Base-by-base conservation (phyloP, 2,888 invertebrate genomes). In the Cecidostiba fungosa region DNA sequence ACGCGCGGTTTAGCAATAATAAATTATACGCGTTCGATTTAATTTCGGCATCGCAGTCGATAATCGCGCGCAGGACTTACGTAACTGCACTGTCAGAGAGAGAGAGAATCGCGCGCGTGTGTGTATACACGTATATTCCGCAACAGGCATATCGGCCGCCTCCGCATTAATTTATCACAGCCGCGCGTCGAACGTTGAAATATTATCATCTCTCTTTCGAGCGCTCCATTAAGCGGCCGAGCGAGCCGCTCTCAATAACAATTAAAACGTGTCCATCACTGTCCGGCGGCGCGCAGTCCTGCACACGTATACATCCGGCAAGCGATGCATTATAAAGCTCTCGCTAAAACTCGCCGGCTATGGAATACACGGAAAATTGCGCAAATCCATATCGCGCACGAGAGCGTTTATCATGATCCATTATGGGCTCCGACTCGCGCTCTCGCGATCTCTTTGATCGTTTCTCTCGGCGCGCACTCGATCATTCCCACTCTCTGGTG, bases 381-480 rank as follows among this genome's bases (percentile, higher is more conserved):
- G 66, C 36, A 77, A 77, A 73, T 81, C 36, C 36, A 70, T 85
- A 78, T 84, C 72, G 77, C 43, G 19, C 62, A 26, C 54, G 39
- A 12, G 39, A 62, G 74, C 77, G 69, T 79, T 84, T 79, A 86
- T 86, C 83, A 69, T 72, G 86, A 83, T 84, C 77, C 86, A 84
- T 86, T 86, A 86, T 81, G 36, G 43, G n/a, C n/a, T n/a, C n/a
- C n/a, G n/a, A n/a, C n/a, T n/a, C n/a, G n/a, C n/a, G n/a, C n/a
- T n/a, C 59, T 70, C 82, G 80, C 50, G 79, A 86, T 86, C 80
- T 73, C 59, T 80, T 83, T 76, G 80, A 83, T 83, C 83, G 77
- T 82, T 12, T 85, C 82, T 72, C 39, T 47, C 43, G 59, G 76
- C 19, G 50, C 50, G 78, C 62, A 72, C 80, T 86, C 83, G 86